Evolutionary conservation across 2,888 invertebrate species (phyloP).

Genomic region (Agriopis marginaria): DNA sequence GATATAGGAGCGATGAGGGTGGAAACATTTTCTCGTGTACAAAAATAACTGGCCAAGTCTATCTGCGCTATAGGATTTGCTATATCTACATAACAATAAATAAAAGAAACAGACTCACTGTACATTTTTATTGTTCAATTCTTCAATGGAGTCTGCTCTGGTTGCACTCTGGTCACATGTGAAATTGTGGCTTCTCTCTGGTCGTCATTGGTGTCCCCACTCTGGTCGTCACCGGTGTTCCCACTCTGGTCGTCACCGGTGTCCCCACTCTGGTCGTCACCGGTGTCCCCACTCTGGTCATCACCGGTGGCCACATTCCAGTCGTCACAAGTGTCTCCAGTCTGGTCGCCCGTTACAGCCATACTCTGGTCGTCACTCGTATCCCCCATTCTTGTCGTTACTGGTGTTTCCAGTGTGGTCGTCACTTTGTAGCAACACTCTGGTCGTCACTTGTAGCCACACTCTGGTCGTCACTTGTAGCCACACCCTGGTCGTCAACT

Average conservation of each 20-base stretch:
- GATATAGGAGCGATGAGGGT: too few relatives aligned
- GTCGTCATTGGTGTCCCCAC: background rate
- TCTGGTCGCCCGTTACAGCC: background rate
- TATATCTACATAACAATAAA: background rate
- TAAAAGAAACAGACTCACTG: constrained; percentile 10
- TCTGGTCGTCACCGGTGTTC: background rate
- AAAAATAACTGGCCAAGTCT: too few relatives aligned
- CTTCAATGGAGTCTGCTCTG: background rate
- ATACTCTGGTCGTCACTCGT: background rate
- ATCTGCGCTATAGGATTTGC: background rate
- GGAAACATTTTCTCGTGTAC: too few relatives aligned
- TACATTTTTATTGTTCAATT: constrained; percentile 12
- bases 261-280: background rate
- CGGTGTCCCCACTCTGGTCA: background rate
- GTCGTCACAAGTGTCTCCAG: background rate
- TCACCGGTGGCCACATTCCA: background rate
- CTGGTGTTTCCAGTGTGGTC: background rate
- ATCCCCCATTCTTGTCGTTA: background rate
- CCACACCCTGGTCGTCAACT: background rate
- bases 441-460: background rate
- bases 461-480: background rate
- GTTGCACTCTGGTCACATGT: background rate
- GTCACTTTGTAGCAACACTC: background rate
- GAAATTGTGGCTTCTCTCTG: background rate
- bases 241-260: background rate